Percentiles rank a stretch among this genome's conserved stretches.
Conservation (phyloP, 2,888 invertebrate species). For the Lysandra coridon region DNA sequence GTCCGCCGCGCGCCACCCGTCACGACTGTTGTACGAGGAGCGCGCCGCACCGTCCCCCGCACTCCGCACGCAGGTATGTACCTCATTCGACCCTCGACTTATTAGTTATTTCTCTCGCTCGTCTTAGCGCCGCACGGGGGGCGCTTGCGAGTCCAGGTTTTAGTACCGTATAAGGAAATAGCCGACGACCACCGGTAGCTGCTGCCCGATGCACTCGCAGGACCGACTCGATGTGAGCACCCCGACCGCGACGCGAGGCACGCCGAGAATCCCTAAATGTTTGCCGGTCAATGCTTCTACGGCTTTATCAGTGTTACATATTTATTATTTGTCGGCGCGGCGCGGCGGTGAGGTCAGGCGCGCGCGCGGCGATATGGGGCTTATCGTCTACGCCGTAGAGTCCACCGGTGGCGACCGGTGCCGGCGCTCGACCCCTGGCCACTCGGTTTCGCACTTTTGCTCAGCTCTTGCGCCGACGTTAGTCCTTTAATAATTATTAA, state of each 20-base stretch:
- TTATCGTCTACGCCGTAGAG: constrained; percentile 73
- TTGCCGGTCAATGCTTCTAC: constrained; percentile 75
- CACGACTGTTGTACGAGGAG: constrained; percentile 66
- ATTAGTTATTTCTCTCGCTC: constrained; percentile 42
- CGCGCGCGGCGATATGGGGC: constrained; percentile 68
- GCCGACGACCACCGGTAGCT: constrained; percentile 50
- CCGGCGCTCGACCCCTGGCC: constrained; percentile 63
- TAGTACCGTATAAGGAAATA: constrained; percentile 53
- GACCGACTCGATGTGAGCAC: not conserved
- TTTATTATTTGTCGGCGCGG: constrained; percentile 77
- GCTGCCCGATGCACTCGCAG: constrained; percentile 36
- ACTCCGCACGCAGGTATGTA: constrained; percentile 67
- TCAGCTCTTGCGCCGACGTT: constrained; percentile 69
- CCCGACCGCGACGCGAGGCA: constrained; percentile 40
- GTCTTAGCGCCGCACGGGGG: constrained; percentile 34
- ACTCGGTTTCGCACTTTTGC: constrained; percentile 57
- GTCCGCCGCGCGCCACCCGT: constrained; percentile 77
- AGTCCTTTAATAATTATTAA: constrained; percentile 24
- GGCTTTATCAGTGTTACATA: constrained; percentile 79
- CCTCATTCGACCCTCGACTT: constrained; percentile 55
- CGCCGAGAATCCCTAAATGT: constrained; percentile 71
- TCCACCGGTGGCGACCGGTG: constrained; percentile 49
- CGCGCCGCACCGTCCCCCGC: constrained; percentile 56
- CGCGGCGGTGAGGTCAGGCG: constrained; percentile 72
- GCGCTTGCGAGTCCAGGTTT: constrained; percentile 41